These are phyloP conservation scores for Mesocentrotus franciscanus DNA, from an alignment of 53 echinoderm and acorn worm genomes.

Conservation along the genomic window DNA sequence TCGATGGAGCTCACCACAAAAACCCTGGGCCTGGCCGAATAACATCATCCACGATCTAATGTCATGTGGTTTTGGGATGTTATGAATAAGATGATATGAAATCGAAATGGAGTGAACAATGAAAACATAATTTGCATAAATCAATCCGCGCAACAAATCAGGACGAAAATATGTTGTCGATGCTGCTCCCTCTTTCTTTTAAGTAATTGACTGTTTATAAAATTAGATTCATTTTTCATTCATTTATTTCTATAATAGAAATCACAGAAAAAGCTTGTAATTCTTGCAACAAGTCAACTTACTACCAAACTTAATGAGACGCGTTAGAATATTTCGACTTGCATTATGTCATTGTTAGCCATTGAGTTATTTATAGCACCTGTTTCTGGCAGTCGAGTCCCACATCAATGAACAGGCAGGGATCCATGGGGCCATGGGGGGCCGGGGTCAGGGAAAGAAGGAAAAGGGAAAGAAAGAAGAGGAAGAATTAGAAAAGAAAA, in stretches of 20 bases:
- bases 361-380: background rate
- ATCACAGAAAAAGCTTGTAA: background rate
- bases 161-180: too few relatives aligned
- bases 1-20: too few relatives aligned
- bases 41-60: background rate
- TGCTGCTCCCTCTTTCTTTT: background rate
- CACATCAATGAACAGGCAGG: too few relatives aligned
- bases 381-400: background rate
- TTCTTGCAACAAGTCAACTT: background rate
- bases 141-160: background rate
- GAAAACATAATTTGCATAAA: background rate
- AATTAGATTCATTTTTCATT: background rate
- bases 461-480: too few relatives aligned
- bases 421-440: too few relatives aligned
- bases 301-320: background rate
- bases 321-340: background rate
- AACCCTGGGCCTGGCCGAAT: too few relatives aligned
- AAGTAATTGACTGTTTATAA: background rate
- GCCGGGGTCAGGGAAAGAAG: too few relatives aligned
- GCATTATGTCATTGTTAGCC: background rate
- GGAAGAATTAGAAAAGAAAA: too few relatives aligned
- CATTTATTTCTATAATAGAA: background rate
- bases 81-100: background rate
- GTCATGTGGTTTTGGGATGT: slow-evolving; percentile 18
- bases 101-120: background rate